Evolutionary conservation across 2,113 vertebrate genomes (phyloP), one percentile per base, ranked within the genome.

Genomic region (Pyrgilauda ruficollis): DNA sequence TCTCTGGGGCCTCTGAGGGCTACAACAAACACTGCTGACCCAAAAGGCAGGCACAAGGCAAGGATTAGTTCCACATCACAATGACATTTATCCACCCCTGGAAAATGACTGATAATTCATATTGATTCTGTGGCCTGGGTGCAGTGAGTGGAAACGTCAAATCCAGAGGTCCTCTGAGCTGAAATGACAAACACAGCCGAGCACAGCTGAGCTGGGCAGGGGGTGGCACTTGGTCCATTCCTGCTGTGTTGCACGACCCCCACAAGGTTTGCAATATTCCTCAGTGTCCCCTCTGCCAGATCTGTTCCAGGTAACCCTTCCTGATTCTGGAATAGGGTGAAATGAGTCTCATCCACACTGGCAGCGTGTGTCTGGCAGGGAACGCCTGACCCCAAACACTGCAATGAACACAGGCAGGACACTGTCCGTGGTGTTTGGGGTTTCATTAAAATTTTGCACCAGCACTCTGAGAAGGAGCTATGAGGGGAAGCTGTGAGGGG

Each of bases 81-180:
- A 16, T 81, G 75, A 47, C 74, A 68, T 87, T 96, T 86, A 90
- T 94, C 85, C 96, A 20, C 75, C 63, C 39, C 78, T 95, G 95
- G 90, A 76, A 94, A 95, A 96, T 93, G 74, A 73, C 86, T 87
- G 87, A 84, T 95, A 59, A 90, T 94, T 97, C 87, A 7, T 77
- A 95, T 94, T 87, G 95, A 96, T 95, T 91, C 47, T 20, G 46
- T 39, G 76, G 69, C 16, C 62, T 70, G 78, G n/a, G 23, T 11
- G 87, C 94, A 92, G 56, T 20, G 76, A 97, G 75, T 18, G 39
- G 62, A 85, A 85, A 93, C 90, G 27, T 5, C 58, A 90, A 92
- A 78, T 56, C 49, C 79, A 89, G 93, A 78, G 79, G 47, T 13
- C 7, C 33, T 30, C 26, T 59, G 47, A 80, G 50, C 72, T 27